A percentile compares a stretch with the other conserved stretches of the same genome.
phyloP scores from a whole-genome alignment of 1,140 invertebrate species.

The Drosophila novamexicana region DNA sequence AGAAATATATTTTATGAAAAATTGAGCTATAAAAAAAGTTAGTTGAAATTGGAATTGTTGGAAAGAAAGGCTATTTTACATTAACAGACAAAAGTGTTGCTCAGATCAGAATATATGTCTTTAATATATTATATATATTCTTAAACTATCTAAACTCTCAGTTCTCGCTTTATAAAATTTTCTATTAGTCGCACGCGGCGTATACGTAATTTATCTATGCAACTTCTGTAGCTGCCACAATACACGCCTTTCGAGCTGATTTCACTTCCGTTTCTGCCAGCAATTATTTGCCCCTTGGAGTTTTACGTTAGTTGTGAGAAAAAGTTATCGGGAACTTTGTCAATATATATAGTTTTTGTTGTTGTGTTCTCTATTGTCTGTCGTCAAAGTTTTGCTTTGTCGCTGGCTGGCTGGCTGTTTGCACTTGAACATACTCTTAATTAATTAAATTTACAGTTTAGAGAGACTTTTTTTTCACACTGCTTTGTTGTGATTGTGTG shows the following conservation, averaged over 20 bases:
- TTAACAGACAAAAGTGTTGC: no score
- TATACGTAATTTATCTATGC: conserved; percentile 42
- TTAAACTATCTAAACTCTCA: neutral
- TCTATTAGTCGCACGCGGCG: conserved; percentile 26
- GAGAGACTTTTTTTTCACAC: conserved; percentile 21
- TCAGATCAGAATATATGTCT: no score
- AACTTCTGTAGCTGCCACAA: conserved; percentile 12
- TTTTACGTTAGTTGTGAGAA: conserved; percentile 36
- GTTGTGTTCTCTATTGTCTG: conserved; percentile 42
- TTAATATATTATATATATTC: no score
- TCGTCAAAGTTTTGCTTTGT: conserved; percentile 36
- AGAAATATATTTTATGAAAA: no score
- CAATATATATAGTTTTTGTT: conserved; percentile 32
- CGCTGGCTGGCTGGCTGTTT: conserved; percentile 12
- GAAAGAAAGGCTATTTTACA: no score
- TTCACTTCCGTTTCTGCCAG: conserved; percentile 41
- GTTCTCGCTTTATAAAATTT: conserved; percentile 10
- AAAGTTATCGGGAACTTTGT: conserved; percentile 51
- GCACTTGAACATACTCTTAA: conserved; percentile 45
- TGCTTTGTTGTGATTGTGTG: conserved; percentile 2
- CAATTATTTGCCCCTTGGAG: conserved; percentile 39
- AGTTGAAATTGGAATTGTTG: no score
- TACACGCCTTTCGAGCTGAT: conserved; percentile 35
- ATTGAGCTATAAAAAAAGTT: no score
- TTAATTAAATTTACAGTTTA: conserved; percentile 56